Evolutionary conservation across 2,888 invertebrate species (phyloP).

Genomic region (Protodeltote pygarga): DNA sequence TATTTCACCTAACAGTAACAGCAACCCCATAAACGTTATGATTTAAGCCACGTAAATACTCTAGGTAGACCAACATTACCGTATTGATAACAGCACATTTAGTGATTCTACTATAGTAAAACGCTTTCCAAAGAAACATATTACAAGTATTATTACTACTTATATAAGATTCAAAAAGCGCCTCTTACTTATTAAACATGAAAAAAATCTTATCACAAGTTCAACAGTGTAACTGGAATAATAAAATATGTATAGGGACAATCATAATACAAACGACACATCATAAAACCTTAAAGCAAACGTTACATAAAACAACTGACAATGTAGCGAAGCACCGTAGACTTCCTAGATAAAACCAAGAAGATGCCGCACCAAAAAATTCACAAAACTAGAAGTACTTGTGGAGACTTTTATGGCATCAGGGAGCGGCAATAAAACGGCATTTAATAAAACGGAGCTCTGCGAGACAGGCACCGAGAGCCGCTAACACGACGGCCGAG

Average conservation of each 20-base stretch:
- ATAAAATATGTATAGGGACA: slow-evolving; percentile 58
- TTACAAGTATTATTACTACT: too few relatives aligned
- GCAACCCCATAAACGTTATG: slow-evolving; percentile 1
- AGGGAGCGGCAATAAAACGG: slow-evolving; percentile 64
- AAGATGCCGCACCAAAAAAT: slow-evolving; percentile 63
- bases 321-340: slow-evolving; percentile 66
- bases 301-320: slow-evolving; percentile 73
- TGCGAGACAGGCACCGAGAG: slow-evolving; percentile 51
- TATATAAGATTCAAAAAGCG: slow-evolving; percentile 26
- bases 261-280: slow-evolving; percentile 64
- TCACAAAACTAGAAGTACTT: slow-evolving; percentile 67
- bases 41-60: neutral
- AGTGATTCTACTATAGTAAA: too few relatives aligned
- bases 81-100: too few relatives aligned
- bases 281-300: slow-evolving; percentile 66
- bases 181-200: slow-evolving; percentile 41
- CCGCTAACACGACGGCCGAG: slow-evolving; percentile 36
- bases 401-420: slow-evolving; percentile 65
- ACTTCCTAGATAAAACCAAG: slow-evolving; percentile 67
- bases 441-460: slow-evolving; percentile 67
- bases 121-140: too few relatives aligned
- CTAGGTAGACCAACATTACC: neutral
- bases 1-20: slow-evolving; percentile 6
- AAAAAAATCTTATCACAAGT: slow-evolving; percentile 57
- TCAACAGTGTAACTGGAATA: slow-evolving; percentile 57